Percentiles rank a stretch among this genome's conserved stretches.
Evolutionary conservation across 53 echinoderm and acorn worm genomes (phyloP).

Genomic region (Zoroaster sp.): DNA sequence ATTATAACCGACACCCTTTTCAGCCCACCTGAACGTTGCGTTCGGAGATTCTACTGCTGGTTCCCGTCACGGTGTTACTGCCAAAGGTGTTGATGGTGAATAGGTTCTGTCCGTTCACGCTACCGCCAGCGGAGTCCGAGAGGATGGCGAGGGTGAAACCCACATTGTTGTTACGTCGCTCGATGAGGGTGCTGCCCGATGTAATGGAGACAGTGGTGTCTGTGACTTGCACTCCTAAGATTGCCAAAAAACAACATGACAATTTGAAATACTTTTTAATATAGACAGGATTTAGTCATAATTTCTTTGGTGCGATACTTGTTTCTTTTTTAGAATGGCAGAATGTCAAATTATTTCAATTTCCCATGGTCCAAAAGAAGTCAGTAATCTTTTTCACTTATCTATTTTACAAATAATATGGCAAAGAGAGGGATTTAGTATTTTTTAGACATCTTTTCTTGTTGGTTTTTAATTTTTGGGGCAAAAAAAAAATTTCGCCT

Average conservation of each 20-base stretch:
- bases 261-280: not conserved
- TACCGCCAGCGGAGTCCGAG: conserved; percentile 56
- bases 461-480: too few species aligned
- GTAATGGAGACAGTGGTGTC: conserved; percentile 36
- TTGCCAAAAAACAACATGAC: not conserved
- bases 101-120: conserved; percentile 59
- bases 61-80: conserved; percentile 3
- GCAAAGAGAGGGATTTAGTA: too few species aligned
- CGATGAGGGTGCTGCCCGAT: conserved; percentile 40
- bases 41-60: conserved; percentile 1
- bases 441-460: too few species aligned
- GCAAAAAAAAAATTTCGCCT: too few species aligned
- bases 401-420: too few species aligned
- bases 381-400: too few species aligned
- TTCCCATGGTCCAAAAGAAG: too few species aligned
- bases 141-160: conserved; percentile 50
- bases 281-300: too few species aligned
- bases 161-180: conserved; percentile 48
- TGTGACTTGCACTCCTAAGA: conserved; percentile 38
- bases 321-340: too few species aligned
- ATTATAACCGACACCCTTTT: not conserved
- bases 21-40: conserved; percentile 3
- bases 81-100: conserved; percentile 54
- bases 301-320: too few species aligned
- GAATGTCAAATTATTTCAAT: too few species aligned